Conservation (phyloP, 2,888 invertebrate species). For the Cheilosia vulpina region DNA sequence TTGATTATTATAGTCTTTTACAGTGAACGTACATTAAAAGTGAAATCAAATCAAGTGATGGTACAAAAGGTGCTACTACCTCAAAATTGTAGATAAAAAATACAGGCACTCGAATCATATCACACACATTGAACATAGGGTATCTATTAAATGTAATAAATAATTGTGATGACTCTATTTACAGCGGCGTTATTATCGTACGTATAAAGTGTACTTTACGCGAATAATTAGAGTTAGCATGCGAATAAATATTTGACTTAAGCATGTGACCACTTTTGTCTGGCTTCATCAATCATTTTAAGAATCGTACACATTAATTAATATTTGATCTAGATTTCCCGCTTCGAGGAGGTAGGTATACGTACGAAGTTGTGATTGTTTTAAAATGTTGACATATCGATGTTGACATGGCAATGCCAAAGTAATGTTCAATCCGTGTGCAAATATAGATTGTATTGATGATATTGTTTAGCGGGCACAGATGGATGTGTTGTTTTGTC, state of each 20-base stretch:
- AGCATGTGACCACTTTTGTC: slow-evolving; percentile 52
- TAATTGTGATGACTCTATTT: slow-evolving; percentile 59
- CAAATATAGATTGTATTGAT: neutral
- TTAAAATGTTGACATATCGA: slow-evolving; percentile 29
- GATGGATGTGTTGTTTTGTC: slow-evolving; percentile 2
- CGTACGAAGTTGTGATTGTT: slow-evolving; percentile 34
- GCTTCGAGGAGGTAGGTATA: slow-evolving; percentile 1
- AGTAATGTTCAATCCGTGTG: neutral
- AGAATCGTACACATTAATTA: slow-evolving; percentile 36
- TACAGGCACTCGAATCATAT: neutral
- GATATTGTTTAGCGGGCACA: neutral
- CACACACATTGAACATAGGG: neutral
- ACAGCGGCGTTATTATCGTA: slow-evolving; percentile 31
- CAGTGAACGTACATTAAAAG: slow-evolving; percentile 16
- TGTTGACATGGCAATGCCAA: slow-evolving; percentile 27
- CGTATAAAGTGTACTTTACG: slow-evolving; percentile 43
- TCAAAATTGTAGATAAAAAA: neutral
- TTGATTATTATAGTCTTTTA: neutral
- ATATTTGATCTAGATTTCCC: slow-evolving; percentile 38
- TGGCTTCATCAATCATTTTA: slow-evolving; percentile 43
- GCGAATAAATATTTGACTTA: slow-evolving; percentile 56
- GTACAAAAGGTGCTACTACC: neutral
- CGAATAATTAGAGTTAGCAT: slow-evolving; percentile 43
- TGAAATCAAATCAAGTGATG: slow-evolving; percentile 3
- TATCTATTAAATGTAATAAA: slow-evolving; percentile 41